Conservation (phyloP, 1,140 invertebrate species). For the Achatina immaculata region DNA sequence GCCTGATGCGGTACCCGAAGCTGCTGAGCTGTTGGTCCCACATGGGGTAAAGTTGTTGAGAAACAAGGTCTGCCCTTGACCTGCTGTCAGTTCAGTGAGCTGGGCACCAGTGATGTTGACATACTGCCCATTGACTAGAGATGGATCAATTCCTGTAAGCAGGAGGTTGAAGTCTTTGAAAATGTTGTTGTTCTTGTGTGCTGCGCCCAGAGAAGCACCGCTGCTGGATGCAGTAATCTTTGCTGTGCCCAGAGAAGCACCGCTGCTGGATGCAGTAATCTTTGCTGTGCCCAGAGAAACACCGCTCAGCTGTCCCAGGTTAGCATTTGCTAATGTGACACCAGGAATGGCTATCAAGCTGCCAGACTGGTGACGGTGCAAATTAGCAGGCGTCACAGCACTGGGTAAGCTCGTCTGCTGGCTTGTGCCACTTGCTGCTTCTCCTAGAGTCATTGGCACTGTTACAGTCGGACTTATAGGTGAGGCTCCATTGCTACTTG, state of each 20-base stretch:
- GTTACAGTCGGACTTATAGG: conserved; percentile 9
- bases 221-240: conserved; percentile 10
- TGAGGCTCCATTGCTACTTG: conserved; percentile 1
- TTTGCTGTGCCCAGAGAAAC: conserved; percentile 49
- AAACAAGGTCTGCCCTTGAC: conserved; percentile 39
- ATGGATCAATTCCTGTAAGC: conserved; percentile 58
- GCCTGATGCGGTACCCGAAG: background rate
- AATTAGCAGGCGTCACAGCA: conserved; percentile 21
- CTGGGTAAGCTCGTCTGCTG: conserved; percentile 34
- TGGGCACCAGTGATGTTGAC: conserved; percentile 57
- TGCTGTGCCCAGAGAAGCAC: conserved; percentile 42
- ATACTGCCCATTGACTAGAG: conserved; percentile 60
- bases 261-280: background rate
- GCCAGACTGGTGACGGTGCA: conserved; percentile 46
- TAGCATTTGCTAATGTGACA: conserved; percentile 57
- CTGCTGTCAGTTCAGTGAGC: conserved; percentile 48
- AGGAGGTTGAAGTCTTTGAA: conserved; percentile 63
- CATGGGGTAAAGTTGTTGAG: conserved; percentile 28
- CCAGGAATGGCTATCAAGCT: conserved; percentile 61
- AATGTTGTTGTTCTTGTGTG: conserved; percentile 49
- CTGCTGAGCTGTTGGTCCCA: background rate
- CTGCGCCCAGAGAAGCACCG: background rate
- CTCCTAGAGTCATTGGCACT: conserved; percentile 19
- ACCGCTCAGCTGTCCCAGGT: conserved; percentile 54
- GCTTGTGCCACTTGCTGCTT: background rate